Conservation (phyloP, 2,888 invertebrate species). For the Tetramorium bicarinatum region DNA sequence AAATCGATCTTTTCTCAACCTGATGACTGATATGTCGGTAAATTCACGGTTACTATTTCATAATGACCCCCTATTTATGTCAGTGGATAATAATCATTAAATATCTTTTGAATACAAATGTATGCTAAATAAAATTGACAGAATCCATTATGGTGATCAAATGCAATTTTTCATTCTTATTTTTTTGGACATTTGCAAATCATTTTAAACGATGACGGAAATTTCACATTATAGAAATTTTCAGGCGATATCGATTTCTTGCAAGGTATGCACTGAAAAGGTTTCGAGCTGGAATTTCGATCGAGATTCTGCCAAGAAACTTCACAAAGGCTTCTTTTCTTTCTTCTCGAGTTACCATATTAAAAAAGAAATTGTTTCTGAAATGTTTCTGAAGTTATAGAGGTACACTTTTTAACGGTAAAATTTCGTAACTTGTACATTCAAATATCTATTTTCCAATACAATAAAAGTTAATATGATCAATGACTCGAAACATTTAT, state of each 20-base stretch:
- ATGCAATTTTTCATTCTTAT: not conserved
- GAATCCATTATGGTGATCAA: not conserved
- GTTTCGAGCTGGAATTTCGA: conserved; percentile 69
- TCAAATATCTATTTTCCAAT: not conserved
- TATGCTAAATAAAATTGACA: not conserved
- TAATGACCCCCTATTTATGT: conserved; percentile 4
- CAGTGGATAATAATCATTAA: conserved; percentile 5
- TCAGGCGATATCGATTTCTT: conserved; percentile 22
- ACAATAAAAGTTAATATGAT: not conserved
- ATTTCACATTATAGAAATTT: conserved; percentile 24
- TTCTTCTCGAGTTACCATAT: conserved; percentile 75
- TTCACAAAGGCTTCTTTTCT: conserved; percentile 67
- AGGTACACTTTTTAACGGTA: conserved; percentile 16
- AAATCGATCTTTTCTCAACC: not conserved
- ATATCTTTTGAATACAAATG: not conserved
- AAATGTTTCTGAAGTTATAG: not conserved
- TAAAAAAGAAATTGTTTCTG: conserved; percentile 35
- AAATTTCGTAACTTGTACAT: not conserved
- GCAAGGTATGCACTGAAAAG: conserved; percentile 34
- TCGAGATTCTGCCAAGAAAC: conserved; percentile 64
- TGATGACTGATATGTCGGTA: not conserved
- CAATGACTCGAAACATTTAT: not conserved
- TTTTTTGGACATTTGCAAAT: not conserved
- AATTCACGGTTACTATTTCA: conserved; percentile 24
- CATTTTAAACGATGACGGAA: not conserved